Evolutionary conservation across 2,888 invertebrate genomes (phyloP).

Genomic region (Belgica antarctica): DNA sequence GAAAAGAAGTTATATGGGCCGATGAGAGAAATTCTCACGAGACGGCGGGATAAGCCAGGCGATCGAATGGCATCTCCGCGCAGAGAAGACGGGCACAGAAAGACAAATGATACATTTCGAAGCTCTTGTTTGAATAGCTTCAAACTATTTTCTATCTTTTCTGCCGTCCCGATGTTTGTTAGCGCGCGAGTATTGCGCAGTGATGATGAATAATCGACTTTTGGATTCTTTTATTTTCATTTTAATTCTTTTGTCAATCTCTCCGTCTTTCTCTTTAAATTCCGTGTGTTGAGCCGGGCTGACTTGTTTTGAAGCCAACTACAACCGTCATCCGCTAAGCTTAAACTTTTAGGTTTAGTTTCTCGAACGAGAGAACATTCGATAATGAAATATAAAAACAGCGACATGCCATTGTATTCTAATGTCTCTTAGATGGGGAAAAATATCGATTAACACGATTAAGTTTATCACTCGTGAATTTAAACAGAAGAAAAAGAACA

Average conservation of each 20-base stretch:
- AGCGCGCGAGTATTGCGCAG: slow-evolving; percentile 36
- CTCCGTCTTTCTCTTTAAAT: not conserved
- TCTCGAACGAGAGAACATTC: too few relatives aligned
- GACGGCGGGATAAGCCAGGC: not conserved
- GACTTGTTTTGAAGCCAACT: slow-evolving; percentile 20
- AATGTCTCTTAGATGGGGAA: slow-evolving; percentile 38
- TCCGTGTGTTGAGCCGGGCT: slow-evolving; percentile 1
- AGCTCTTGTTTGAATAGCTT: slow-evolving; percentile 40
- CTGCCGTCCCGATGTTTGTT: slow-evolving; percentile 19
- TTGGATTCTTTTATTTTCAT: not conserved
- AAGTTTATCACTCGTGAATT: slow-evolving; percentile 40
- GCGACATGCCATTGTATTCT: slow-evolving; percentile 44
- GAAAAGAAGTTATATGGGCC: slow-evolving; percentile 36
- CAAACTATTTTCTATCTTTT: not conserved
- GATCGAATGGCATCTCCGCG: slow-evolving; percentile 20
- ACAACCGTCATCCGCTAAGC: not conserved
- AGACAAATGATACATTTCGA: slow-evolving; percentile 43
- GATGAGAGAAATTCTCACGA: slow-evolving; percentile 41
- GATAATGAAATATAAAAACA: slow-evolving; percentile 3
- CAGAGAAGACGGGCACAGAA: slow-evolving; percentile 3
- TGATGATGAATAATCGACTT: slow-evolving; percentile 44
- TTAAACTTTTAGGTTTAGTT: too few relatives aligned
- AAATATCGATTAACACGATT: slow-evolving; percentile 44
- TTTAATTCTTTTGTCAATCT: slow-evolving; percentile 41
- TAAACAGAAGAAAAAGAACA: slow-evolving; percentile 11